Evolutionary conservation across 2,888 invertebrate species (phyloP), one percentile per base, ranked within the genome.

Genomic region (Leucophenga maculata): DNA sequence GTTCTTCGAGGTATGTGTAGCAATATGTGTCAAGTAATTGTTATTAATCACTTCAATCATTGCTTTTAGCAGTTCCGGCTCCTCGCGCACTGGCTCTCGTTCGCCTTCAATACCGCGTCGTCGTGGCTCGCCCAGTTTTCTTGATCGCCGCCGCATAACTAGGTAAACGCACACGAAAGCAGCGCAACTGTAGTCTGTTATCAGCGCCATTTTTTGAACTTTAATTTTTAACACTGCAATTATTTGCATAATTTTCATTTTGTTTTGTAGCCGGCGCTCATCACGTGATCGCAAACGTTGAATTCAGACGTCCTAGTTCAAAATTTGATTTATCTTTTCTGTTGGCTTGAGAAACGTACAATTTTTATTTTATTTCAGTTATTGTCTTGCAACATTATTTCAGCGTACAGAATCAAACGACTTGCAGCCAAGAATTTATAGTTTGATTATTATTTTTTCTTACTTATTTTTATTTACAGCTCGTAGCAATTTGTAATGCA

Each of bases 41-140:
- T n/a, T n/a, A n/a, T n/a, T n/a, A n/a, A n/a, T n/a, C n/a, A n/a
- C n/a, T n/a, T n/a, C n/a, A n/a, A n/a, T n/a, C 22, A 14, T 0
- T 22, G n/a, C 22, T 22, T 16, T 65, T 73, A 81, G 77, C 67
- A 87, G 84, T 68, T 85, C 78, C 18, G 86, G 81, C 72, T 83
- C 86, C 48, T 86, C 88, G 68, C 84, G 86, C 68, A 84, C 88
- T 13, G 90, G 93, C 76, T 93, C 93, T 70, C 91, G 94, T 73
- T 95, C 95, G 72, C 94, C 94, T n/a, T 97, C 97, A 71, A 97
- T 97, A 88, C 96, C 97, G 65, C 91, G 97, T 69, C 92, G 97
- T 72, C 94, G 95, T 79, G 97, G 97, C 55, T 97, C 97, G 69
- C 98, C 98, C 20, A 96, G 96, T 89, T 97, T 97, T 89, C 90